phyloP scores from a whole-genome alignment of 2,888 invertebrate genomes.

The Pasiphila rectangulata region DNA sequence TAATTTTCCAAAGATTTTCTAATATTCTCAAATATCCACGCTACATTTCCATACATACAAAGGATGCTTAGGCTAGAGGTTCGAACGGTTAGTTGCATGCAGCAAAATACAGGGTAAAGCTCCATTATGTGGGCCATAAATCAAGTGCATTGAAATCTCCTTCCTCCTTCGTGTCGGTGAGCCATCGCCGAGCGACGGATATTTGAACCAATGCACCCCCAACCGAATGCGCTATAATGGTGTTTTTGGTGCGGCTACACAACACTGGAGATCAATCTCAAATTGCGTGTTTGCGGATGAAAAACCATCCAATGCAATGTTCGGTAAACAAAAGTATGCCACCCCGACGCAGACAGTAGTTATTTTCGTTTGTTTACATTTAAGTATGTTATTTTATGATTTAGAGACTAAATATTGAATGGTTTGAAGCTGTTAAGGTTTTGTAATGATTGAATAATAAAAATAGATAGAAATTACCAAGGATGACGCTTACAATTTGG shows the following conservation, averaged over 20 bases:
- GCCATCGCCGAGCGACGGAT: slow-evolving; percentile 66
- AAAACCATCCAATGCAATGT: too few relatives aligned
- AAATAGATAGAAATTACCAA: too few relatives aligned
- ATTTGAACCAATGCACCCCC: slow-evolving; percentile 60
- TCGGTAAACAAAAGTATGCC: too few relatives aligned
- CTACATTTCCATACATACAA: slow-evolving; percentile 44
- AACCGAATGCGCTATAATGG: slow-evolving; percentile 37
- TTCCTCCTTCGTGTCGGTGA: slow-evolving; percentile 74
- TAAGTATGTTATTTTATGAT: too few relatives aligned
- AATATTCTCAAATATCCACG: slow-evolving; percentile 15
- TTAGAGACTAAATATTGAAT: too few relatives aligned
- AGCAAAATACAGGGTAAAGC: slow-evolving; percentile 65
- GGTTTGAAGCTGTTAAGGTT: too few relatives aligned
- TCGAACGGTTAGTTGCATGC: slow-evolving; percentile 62
- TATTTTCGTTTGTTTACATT: too few relatives aligned
- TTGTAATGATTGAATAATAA: too few relatives aligned
- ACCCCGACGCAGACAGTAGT: too few relatives aligned
- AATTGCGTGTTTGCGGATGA: slow-evolving; percentile 8
- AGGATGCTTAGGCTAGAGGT: slow-evolving; percentile 47
- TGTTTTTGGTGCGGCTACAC: slow-evolving; percentile 29
- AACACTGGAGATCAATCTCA: slow-evolving; percentile 30
- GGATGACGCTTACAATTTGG: too few relatives aligned
- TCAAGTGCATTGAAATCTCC: slow-evolving; percentile 77
- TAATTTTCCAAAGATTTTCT: neutral
- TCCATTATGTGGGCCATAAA: slow-evolving; percentile 72